phyloP scores from a whole-genome alignment of 2,797 vertebrate genomes.

The Gila robusta region DNA sequence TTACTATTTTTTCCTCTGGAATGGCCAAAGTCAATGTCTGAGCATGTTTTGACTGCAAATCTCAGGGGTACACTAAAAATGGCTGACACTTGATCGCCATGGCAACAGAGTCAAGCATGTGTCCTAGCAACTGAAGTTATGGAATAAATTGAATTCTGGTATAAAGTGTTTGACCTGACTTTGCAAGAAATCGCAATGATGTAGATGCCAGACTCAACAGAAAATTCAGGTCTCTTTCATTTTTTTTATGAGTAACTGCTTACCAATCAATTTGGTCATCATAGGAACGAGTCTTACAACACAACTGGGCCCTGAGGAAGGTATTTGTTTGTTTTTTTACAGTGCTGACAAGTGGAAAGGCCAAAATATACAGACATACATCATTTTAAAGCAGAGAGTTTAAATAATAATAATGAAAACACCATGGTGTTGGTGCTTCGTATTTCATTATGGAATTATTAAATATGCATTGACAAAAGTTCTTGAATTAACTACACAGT shows the following conservation, averaged over 20 bases:
- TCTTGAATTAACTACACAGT: neutral
- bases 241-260: constrained; percentile 13
- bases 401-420: constrained; percentile 12
- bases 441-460: neutral
- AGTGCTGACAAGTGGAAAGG: neutral
- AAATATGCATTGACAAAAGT: neutral
- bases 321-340: neutral
- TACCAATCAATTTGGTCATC: constrained; percentile 16
- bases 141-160: constrained; percentile 1
- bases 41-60: constrained; percentile 27
- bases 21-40: neutral
- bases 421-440: neutral
- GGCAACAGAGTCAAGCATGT: constrained; percentile 45
- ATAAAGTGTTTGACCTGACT: constrained; percentile 13
- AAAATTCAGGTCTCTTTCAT: neutral
- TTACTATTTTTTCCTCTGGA: neutral
- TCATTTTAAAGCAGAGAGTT: neutral
- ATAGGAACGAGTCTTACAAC: neutral
- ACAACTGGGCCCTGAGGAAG: constrained; percentile 5
- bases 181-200: constrained; percentile 16
- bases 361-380: neutral
- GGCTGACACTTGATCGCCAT: constrained; percentile 21
- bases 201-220: constrained; percentile 20
- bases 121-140: constrained; percentile 49
- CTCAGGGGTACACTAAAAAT: constrained; percentile 37